Percentiles rank a stretch among this genome's conserved stretches.
phyloP scores from a whole-genome alignment of 2,113 vertebrate species.

The Tetrao urogallus region DNA sequence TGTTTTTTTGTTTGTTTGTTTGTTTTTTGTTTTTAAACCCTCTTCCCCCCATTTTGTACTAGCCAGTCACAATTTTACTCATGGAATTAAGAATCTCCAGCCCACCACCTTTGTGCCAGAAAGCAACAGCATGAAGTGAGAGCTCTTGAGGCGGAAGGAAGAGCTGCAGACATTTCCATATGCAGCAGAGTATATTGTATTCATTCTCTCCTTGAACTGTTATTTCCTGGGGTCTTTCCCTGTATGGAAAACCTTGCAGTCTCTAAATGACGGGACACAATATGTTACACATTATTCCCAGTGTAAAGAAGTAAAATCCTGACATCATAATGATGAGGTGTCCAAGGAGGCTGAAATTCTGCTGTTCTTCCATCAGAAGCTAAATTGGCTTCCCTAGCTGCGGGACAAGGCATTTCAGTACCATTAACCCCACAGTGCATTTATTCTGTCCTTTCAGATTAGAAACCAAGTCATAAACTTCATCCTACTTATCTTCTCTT shows the following conservation, averaged over 20 bases:
- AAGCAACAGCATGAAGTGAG: neutral
- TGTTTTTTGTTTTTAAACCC: no score
- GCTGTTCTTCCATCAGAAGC: neutral
- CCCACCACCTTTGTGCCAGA: neutral
- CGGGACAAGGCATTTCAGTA: neutral
- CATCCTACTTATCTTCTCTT: constrained; percentile 6
- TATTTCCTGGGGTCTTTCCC: neutral
- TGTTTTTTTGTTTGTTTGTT: neutral
- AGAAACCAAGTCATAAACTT: constrained; percentile 9
- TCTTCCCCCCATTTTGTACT: neutral
- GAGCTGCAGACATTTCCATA: neutral
- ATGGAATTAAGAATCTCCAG: neutral
- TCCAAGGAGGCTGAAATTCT: neutral
- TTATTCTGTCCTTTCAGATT: neutral
- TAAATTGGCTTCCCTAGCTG: neutral
- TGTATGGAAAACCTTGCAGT: neutral
- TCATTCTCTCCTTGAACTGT: neutral
- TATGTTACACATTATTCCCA: neutral
- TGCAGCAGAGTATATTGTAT: neutral
- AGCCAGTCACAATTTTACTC: neutral
- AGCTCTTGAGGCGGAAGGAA: neutral
- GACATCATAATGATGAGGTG: neutral
- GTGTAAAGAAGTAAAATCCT: neutral
- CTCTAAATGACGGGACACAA: neutral
- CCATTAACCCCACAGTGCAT: neutral